A percentile compares a stretch with the other conserved stretches of the same genome.
phyloP scores from a whole-genome alignment of 2,888 invertebrate species.

The Ellobium chinense region DNA sequence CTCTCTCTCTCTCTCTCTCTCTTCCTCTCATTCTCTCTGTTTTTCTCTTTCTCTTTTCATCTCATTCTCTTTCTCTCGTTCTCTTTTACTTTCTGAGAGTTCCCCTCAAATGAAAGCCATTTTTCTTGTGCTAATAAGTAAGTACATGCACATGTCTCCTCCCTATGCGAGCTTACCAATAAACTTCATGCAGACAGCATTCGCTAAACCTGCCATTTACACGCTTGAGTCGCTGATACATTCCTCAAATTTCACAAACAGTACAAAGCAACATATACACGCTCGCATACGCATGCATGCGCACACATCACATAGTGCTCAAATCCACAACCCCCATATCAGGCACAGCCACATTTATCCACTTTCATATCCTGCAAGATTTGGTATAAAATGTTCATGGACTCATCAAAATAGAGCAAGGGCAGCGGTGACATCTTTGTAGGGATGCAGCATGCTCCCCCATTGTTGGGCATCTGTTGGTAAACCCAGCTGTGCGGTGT shows the following conservation, averaged over 20 bases:
- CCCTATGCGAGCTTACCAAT: too few relatives aligned
- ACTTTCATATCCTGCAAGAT: slow-evolving; percentile 70
- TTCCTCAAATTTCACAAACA: too few relatives aligned
- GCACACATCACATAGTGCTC: too few relatives aligned
- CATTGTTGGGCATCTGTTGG: slow-evolving; percentile 82
- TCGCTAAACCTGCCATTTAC: too few relatives aligned
- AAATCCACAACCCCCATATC: not conserved
- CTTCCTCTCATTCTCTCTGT: not conserved
- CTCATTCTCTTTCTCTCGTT: not conserved
- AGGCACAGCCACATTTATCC: slow-evolving; percentile 59
- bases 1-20: not conserved
- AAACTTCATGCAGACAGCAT: too few relatives aligned
- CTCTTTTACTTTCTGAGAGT: not conserved
- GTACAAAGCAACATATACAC: too few relatives aligned
- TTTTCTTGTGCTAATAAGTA: too few relatives aligned
- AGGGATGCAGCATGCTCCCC: slow-evolving; percentile 95
- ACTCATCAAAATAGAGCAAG: slow-evolving; percentile 94
- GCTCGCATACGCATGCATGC: not conserved
- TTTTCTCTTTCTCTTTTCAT: not conserved
- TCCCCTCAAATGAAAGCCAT: too few relatives aligned
- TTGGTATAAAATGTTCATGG: slow-evolving; percentile 83
- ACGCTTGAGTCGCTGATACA: too few relatives aligned
- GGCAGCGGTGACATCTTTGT: slow-evolving; percentile 89
- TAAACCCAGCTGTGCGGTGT: slow-evolving; percentile 93
- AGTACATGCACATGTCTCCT: too few relatives aligned